phyloP scores from a whole-genome alignment of 2,797 vertebrate species.

The Liasis olivaceus region DNA sequence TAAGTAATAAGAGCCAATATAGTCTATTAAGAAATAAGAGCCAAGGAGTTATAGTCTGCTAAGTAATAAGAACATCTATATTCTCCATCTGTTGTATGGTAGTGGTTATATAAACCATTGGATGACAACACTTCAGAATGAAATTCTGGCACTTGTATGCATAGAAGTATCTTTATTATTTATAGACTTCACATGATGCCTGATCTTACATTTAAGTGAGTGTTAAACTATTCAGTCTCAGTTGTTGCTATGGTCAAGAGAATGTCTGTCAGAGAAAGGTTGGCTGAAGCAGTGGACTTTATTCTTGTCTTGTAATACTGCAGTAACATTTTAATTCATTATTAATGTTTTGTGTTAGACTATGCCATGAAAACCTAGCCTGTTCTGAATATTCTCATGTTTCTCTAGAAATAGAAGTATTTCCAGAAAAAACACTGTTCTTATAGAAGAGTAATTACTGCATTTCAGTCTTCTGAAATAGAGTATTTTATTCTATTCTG shows the following conservation, averaged over 20 bases:
- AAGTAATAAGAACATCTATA: constrained; percentile 47
- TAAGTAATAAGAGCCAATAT: constrained; percentile 30
- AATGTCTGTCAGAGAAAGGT: constrained; percentile 64
- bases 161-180: constrained; percentile 72
- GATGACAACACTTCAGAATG: constrained; percentile 59
- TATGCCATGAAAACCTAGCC: constrained; percentile 55
- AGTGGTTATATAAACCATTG: constrained; percentile 55
- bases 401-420: background rate
- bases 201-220: constrained; percentile 71
- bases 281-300: constrained; percentile 32
- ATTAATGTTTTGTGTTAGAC: constrained; percentile 59
- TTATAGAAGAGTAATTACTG: background rate
- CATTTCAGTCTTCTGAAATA: background rate
- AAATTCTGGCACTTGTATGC: constrained; percentile 55
- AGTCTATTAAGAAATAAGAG: constrained; percentile 39
- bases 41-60: constrained; percentile 32
- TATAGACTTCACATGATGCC: constrained; percentile 65
- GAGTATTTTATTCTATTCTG: background rate
- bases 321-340: constrained; percentile 59
- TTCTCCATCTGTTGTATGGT: constrained; percentile 58
- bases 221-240: constrained; percentile 64
- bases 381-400: background rate
- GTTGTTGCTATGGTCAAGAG: constrained; percentile 62
- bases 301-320: constrained; percentile 51
- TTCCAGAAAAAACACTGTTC: background rate